Conservation (phyloP, 2,797 vertebrate species). For the Prunella strophiata region DNA sequence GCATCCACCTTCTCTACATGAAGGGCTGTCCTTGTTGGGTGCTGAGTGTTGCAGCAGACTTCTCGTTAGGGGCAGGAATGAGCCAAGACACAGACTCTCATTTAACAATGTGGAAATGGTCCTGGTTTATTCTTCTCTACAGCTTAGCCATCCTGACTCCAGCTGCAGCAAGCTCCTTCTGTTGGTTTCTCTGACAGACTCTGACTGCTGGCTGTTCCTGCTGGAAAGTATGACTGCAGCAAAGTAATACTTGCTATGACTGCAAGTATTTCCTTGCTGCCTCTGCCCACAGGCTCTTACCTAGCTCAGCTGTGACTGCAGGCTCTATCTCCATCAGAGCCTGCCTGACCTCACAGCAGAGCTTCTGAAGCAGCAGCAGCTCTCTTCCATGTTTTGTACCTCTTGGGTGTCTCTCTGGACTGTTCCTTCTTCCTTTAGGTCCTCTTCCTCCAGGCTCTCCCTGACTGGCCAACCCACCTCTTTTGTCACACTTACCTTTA, state of each 20-base stretch:
- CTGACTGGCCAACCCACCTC: not conserved
- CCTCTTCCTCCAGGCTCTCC: not conserved
- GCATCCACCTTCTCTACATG: not conserved
- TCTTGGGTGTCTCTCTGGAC: not conserved
- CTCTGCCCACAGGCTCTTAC: not conserved
- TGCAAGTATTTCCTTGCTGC: not conserved
- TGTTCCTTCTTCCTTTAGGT: not conserved
- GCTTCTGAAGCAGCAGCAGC: not conserved
- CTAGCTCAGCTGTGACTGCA: no score
- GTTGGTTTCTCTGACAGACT: not conserved
- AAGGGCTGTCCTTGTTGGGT: rapidly evolving
- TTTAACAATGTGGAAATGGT: not conserved
- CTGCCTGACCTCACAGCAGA: not conserved
- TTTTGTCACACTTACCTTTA: not conserved
- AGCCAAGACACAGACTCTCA: not conserved
- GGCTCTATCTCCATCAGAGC: not conserved
- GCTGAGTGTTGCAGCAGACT: not conserved
- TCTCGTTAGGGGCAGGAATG: not conserved
- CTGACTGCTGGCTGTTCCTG: not conserved
- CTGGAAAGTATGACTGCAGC: not conserved
- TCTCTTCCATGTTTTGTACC: not conserved
- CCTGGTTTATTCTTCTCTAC: not conserved
- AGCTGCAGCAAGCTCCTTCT: not conserved
- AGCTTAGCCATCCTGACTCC: not conserved
- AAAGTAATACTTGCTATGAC: not conserved